Percentiles rank a stretch among this genome's conserved stretches.
These are phyloP conservation scores for Crypturellus undulatus DNA, from an alignment of 2,113 vertebrate genomes.

Conservation along the genomic window DNA sequence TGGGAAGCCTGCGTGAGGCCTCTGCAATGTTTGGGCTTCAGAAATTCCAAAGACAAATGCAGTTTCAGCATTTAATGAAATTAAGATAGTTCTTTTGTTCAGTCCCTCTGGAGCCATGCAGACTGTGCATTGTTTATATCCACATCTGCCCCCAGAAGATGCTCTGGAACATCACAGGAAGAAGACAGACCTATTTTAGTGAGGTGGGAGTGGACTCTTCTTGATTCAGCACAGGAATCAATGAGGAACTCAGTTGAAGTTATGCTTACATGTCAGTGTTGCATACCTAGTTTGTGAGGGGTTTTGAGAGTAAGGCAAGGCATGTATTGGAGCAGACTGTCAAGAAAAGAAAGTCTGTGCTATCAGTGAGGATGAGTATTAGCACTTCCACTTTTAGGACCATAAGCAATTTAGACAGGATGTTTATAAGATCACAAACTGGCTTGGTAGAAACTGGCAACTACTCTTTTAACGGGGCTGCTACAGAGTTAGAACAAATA, in stretches of 20 bases:
- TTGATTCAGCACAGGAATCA: not conserved
- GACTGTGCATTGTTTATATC: not conserved
- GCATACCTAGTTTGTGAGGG: not conserved
- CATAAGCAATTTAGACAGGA: not conserved
- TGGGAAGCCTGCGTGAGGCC: not conserved
- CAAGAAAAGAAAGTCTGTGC: not conserved
- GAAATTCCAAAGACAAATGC: not conserved
- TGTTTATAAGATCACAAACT: not conserved
- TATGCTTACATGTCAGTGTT: not conserved
- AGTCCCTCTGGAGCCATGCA: not conserved
- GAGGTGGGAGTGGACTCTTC: not conserved
- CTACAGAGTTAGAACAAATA: constrained; percentile 45
- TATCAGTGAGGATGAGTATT: not conserved
- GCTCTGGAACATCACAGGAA: not conserved
- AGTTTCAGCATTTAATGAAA: not conserved
- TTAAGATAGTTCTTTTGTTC: not conserved
- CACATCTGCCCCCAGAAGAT: not conserved
- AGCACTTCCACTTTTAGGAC: not conserved
- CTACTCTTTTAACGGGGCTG: not conserved
- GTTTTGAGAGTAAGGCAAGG: not conserved
- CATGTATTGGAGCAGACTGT: not conserved
- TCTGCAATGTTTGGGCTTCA: not conserved
- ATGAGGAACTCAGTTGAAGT: not conserved
- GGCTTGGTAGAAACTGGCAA: not conserved
- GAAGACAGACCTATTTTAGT: not conserved